Evolutionary conservation across 2,888 invertebrate genomes (phyloP).

Genomic region (Dromius quadrimaculatus): DNA sequence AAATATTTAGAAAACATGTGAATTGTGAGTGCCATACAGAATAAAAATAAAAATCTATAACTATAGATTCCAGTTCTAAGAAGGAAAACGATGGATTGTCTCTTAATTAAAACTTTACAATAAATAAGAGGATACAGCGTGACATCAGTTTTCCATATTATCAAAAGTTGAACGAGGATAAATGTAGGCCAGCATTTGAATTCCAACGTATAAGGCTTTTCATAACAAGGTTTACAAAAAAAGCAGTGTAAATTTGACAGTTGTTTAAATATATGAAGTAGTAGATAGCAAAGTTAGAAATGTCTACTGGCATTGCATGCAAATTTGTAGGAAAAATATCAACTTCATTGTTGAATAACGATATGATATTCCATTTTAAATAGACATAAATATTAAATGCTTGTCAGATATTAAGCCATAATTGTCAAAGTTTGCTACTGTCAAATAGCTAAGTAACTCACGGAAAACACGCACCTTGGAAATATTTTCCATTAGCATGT

Average conservation of each 20-base stretch:
- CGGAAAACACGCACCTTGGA: slow-evolving; percentile 28
- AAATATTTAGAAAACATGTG: too few relatives aligned
- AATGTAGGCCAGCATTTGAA: too few relatives aligned
- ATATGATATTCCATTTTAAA: slow-evolving; percentile 36
- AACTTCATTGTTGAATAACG: slow-evolving; percentile 34
- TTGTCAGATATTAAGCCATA: slow-evolving; percentile 32
- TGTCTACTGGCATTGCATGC: slow-evolving; percentile 31
- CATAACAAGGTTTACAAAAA: too few relatives aligned
- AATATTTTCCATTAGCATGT: neutral
- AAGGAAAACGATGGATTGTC: too few relatives aligned
- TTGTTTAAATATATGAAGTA: slow-evolving; percentile 8
- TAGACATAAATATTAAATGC: slow-evolving; percentile 34
- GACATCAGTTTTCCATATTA: too few relatives aligned
- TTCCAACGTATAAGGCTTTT: too few relatives aligned
- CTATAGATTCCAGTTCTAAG: too few relatives aligned
- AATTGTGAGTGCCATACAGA: too few relatives aligned
- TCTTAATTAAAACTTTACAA: too few relatives aligned
- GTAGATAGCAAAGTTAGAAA: slow-evolving; percentile 23
- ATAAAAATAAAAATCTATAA: too few relatives aligned
- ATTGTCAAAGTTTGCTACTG: slow-evolving; percentile 35
- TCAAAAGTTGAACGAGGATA: too few relatives aligned
- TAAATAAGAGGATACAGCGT: too few relatives aligned
- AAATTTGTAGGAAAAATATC: slow-evolving; percentile 20
- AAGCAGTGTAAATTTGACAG: slow-evolving; percentile 28
- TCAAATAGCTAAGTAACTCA: slow-evolving; percentile 25